Evolutionary conservation across 2,888 invertebrate species (phyloP).

Genomic region (Aphodius sticticus): DNA sequence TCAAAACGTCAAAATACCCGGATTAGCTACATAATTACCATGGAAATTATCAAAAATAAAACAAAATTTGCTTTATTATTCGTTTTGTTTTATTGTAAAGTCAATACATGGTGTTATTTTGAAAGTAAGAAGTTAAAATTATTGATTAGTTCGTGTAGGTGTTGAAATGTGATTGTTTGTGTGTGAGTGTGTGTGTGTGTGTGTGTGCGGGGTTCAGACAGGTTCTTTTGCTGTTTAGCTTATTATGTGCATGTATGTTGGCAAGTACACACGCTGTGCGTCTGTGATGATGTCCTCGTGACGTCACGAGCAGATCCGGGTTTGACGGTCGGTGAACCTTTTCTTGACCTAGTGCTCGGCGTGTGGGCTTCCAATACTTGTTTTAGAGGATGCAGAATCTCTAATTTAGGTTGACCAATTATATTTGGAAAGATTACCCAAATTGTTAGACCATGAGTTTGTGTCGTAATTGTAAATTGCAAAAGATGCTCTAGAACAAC

Average conservation of each 20-base stretch:
- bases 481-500: too few relatives aligned
- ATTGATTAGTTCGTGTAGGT: neutral
- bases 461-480: too few relatives aligned
- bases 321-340: conserved; percentile 49
- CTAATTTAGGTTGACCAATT: too few relatives aligned
- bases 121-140: neutral
- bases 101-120: too few relatives aligned
- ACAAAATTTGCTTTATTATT: too few relatives aligned
- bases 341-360: conserved; percentile 43
- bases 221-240: neutral
- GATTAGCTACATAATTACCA: too few relatives aligned
- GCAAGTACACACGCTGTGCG: neutral
- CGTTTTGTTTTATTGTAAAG: too few relatives aligned
- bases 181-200: neutral
- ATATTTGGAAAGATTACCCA: too few relatives aligned
- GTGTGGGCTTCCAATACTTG: neutral
- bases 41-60: too few relatives aligned
- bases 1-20: too few relatives aligned
- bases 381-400: neutral
- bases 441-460: too few relatives aligned
- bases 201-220: neutral
- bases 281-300: conserved; percentile 36
- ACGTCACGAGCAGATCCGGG: conserved; percentile 49
- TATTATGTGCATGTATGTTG: neutral
- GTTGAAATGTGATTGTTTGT: neutral